A percentile compares a stretch with the other conserved stretches of the same genome.
These are phyloP conservation scores for Mimas tiliae DNA, from an alignment of 2,888 invertebrate genomes.

Conservation along the genomic window DNA sequence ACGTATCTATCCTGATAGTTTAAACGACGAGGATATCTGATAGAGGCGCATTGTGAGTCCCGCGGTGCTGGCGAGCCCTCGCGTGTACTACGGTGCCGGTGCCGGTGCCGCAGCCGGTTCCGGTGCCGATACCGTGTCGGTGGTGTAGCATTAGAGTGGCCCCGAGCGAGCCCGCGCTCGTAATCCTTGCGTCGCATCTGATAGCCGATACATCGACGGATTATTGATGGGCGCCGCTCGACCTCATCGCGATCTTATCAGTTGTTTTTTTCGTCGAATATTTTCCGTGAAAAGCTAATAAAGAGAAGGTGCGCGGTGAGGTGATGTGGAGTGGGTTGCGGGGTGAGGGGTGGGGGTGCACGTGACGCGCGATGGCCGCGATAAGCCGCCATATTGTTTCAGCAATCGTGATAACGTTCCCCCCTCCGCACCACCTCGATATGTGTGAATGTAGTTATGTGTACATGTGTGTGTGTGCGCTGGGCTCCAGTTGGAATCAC, in stretches of 20 bases:
- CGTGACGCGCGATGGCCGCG: conserved; percentile 64
- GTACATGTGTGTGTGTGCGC: not conserved
- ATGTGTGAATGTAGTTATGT: not conserved
- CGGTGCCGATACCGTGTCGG: not conserved
- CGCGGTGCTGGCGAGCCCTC: conserved; percentile 25
- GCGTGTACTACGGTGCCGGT: conserved; percentile 29
- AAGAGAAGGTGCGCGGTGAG: conserved; percentile 39
- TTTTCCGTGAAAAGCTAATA: conserved; percentile 79
- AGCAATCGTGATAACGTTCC: conserved; percentile 38
- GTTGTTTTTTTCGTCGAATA: conserved; percentile 76
- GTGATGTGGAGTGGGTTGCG: conserved; percentile 43
- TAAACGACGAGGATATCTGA: conserved; percentile 25
- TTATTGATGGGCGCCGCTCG: conserved; percentile 77
- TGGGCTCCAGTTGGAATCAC: not conserved
- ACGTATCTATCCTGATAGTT: conserved; percentile 26
- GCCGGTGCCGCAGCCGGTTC: conserved; percentile 28
- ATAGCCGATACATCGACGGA: conserved; percentile 61
- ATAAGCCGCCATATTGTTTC: conserved; percentile 79
- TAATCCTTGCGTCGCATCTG: conserved; percentile 44
- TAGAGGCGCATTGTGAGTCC: conserved; percentile 28
- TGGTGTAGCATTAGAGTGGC: not conserved
- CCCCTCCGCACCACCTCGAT: conserved; percentile 28
- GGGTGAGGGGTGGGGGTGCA: conserved; percentile 45
- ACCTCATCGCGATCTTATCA: conserved; percentile 77
- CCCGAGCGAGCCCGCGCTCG: conserved; percentile 28